Base-by-base conservation (phyloP, 2,113 vertebrate genomes). In the Gadus chalcogrammus region DNA sequence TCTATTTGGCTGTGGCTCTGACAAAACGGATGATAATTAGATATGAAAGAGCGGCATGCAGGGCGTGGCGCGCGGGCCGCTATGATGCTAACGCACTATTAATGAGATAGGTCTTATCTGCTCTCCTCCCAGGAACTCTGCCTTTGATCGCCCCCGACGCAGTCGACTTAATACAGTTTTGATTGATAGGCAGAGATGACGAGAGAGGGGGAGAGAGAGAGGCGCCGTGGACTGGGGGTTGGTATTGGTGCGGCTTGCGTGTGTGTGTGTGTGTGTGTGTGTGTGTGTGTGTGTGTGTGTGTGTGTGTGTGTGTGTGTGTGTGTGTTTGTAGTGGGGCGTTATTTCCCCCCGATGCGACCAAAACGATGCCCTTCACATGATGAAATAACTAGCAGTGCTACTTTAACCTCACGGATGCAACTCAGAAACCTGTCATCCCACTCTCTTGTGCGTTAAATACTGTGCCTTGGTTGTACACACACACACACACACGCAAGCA, bases 101-200 rank as follows among this genome's bases (percentile, higher is more conserved):
- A 92, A 92, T 92, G 91, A 92, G 91, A 92, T 91, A 92, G 89
- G 91, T 88, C 91, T 92, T 92, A 92, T 92, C 91, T 92, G 83
- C 83, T 85, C 89, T 92, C 89, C 91, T 92, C 89, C 90, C 89
- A 92, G 91, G 90, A 92, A 92, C 91, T 92, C 91, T 92, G 91
- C 89, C 91, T 92, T 92, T 92, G 91, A 92, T 92, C 91, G 88
- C 87, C 84, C 85, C 81, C 81, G 84, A 91, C 91, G 92, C 89
- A 70, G 89, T 35, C 31, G 91, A 91, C 90, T 92, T 91, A 92
- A 92, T 92, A 92, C 89, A 92, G 92, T 92, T 92, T 92, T 92
- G 91, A 92, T 92, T 92, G 91, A 92, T 92, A 91, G 91, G 88
- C 89, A 38, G 64, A 88, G 91, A 91, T 92, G 91, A 91, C 91